These are phyloP conservation scores for Rhadina sibilatrix DNA, from an alignment of 2,113 vertebrate species.

Conservation along the genomic window DNA sequence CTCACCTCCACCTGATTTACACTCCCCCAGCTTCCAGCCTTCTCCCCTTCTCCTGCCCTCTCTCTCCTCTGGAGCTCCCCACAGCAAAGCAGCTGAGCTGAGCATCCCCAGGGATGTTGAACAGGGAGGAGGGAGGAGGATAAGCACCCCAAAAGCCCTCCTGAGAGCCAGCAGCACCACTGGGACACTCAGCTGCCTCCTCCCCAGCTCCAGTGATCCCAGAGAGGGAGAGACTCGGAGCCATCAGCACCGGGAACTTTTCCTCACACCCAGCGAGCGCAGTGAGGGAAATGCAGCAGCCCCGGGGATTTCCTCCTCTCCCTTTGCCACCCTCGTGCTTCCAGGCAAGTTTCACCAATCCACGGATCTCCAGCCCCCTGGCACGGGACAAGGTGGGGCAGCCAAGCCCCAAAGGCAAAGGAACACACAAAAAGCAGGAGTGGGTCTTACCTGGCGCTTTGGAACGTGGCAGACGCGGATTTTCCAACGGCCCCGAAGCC, in stretches of 20 bases:
- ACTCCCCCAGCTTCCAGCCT: background rate
- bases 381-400: fast-evolving
- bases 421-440: fast-evolving
- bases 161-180: background rate
- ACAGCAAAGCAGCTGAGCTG: background rate
- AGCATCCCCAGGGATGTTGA: background rate
- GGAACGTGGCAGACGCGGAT: slow-evolving; percentile 88
- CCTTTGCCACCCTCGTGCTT: background rate
- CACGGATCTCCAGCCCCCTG: background rate
- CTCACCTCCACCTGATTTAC: background rate
- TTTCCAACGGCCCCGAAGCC: slow-evolving; percentile 91
- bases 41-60: background rate
- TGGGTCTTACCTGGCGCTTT: slow-evolving; percentile 86
- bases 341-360: background rate
- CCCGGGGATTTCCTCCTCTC: background rate
- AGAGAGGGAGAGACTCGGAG: background rate
- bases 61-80: background rate
- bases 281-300: background rate
- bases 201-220: background rate
- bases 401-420: background rate
- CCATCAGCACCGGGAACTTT: fast-evolving
- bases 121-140: background rate
- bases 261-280: background rate
- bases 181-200: background rate
- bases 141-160: background rate